Percentiles rank a stretch among this genome's conserved stretches.
phyloP scores from a whole-genome alignment of 2,888 invertebrate genomes.

The Lysandra bellargus region DNA sequence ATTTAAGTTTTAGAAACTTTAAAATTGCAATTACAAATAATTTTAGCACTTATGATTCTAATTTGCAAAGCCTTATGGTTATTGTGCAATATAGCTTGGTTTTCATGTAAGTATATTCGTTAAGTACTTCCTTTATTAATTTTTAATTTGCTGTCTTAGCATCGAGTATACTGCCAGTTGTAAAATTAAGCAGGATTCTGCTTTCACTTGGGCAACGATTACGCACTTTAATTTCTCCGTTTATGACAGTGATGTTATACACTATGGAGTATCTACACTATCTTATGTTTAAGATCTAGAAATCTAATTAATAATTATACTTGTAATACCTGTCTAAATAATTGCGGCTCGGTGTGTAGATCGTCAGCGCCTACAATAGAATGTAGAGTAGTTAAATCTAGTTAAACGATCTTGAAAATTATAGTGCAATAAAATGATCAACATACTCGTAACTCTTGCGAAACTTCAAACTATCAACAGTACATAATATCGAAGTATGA shows the following conservation, averaged over 20 bases:
- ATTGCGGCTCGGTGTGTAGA: constrained; percentile 38
- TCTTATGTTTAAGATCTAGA: constrained; percentile 56
- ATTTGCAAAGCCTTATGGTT: neutral
- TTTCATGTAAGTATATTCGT: neutral
- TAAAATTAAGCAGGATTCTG: constrained; percentile 49
- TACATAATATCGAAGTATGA: neutral
- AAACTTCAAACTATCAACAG: neutral
- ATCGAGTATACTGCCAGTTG: constrained; percentile 46
- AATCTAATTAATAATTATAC: constrained; percentile 49
- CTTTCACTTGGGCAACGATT: constrained; percentile 59
- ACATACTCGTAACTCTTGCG: neutral
- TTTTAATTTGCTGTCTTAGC: constrained; percentile 50
- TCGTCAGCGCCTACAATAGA: constrained; percentile 33
- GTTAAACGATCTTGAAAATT: constrained; percentile 9
- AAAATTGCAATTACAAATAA: neutral
- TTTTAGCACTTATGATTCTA: neutral
- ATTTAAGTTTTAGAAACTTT: neutral
- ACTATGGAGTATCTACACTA: constrained; percentile 43
- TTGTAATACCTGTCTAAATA: constrained; percentile 43
- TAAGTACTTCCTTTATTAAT: constrained; percentile 31
- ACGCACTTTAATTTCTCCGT: constrained; percentile 58
- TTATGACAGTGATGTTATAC: constrained; percentile 52
- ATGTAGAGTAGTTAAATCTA: constrained; percentile 30
- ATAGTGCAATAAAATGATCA: neutral
- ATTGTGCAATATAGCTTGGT: neutral